A percentile compares a stretch with the other conserved stretches of the same genome.
Conservation (phyloP, 2,888 invertebrate genomes). For the Tachina fera region DNA sequence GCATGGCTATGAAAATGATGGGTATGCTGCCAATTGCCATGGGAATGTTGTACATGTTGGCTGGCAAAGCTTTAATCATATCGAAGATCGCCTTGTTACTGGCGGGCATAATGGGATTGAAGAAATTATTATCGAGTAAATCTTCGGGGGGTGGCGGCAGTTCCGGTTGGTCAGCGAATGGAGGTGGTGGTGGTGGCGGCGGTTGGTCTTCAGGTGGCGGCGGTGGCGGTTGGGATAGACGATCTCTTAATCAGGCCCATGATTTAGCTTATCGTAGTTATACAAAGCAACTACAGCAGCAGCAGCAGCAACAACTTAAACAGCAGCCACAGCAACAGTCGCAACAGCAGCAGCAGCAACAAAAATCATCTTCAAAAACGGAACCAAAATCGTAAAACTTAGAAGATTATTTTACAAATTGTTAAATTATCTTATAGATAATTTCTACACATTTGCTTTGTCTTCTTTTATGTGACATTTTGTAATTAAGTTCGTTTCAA, state of each 20-base stretch:
- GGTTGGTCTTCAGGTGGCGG: constrained; percentile 83
- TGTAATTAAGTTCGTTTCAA: constrained; percentile 55
- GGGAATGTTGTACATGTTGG: constrained; percentile 90
- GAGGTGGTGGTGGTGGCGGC: constrained; percentile 82
- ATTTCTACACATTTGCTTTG: constrained; percentile 68
- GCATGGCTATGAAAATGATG: constrained; percentile 92
- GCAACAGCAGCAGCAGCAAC: constrained; percentile 68
- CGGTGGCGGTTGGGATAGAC: constrained; percentile 89
- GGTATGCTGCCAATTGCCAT: constrained; percentile 91
- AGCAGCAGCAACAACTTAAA: constrained; percentile 67
- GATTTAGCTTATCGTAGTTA: constrained; percentile 90
- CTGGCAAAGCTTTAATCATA: constrained; percentile 93
- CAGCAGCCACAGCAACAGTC: constrained; percentile 69
- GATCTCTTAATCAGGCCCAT: constrained; percentile 86
- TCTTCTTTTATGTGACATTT: constrained; percentile 52
- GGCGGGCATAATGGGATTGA: constrained; percentile 91
- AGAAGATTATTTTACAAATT: constrained; percentile 68
- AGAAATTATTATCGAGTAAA: constrained; percentile 86
- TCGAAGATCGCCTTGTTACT: constrained; percentile 90
- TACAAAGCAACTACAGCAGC: constrained; percentile 79
- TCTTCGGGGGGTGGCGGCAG: constrained; percentile 87
- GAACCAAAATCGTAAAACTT: constrained; percentile 59
- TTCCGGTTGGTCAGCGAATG: constrained; percentile 84
- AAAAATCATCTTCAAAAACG: constrained; percentile 64
- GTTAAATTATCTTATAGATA: constrained; percentile 80